Percentiles rank a stretch among this genome's conserved stretches.
phyloP scores from a whole-genome alignment of 2,888 invertebrate genomes.

The Ommatoiulus sabulosus region DNA sequence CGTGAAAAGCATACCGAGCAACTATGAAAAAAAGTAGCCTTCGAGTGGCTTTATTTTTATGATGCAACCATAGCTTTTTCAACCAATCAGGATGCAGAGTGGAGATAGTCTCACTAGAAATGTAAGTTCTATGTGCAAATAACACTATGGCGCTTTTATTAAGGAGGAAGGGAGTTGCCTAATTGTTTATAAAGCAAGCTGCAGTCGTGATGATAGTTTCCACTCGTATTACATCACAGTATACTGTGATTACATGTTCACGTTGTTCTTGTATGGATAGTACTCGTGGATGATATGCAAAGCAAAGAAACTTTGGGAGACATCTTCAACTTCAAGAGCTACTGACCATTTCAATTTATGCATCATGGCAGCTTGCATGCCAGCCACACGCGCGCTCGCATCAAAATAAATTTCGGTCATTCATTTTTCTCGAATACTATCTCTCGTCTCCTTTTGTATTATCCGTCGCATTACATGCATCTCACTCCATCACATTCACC shows the following conservation, averaged over 20 bases:
- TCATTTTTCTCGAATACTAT: conserved; percentile 7
- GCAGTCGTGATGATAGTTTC: neutral
- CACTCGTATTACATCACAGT: too few relatives aligned
- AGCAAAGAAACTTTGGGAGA: neutral
- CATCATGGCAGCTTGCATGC: neutral
- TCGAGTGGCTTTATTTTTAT: too few relatives aligned
- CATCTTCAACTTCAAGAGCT: neutral
- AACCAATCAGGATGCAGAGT: too few relatives aligned
- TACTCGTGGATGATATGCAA: neutral
- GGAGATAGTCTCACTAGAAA: too few relatives aligned
- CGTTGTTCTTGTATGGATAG: neutral
- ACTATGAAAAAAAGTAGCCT: too few relatives aligned
- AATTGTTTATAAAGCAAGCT: neutral
- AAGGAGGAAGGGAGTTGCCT: too few relatives aligned
- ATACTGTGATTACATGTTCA: neutral
- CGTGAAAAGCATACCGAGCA: too few relatives aligned
- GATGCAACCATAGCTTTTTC: too few relatives aligned
- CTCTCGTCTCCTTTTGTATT: conserved; percentile 16
- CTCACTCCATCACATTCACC: conserved; percentile 39
- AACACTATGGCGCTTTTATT: too few relatives aligned
- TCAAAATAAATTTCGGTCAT: neutral
- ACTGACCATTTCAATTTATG: neutral
- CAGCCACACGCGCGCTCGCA: neutral
- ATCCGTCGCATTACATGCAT: conserved; percentile 35
- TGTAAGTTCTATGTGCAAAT: too few relatives aligned